Percentiles rank a stretch among this genome's conserved stretches.
phyloP scores from a whole-genome alignment of 2,888 invertebrate species.

The Thecocarcelia acutangulata region DNA sequence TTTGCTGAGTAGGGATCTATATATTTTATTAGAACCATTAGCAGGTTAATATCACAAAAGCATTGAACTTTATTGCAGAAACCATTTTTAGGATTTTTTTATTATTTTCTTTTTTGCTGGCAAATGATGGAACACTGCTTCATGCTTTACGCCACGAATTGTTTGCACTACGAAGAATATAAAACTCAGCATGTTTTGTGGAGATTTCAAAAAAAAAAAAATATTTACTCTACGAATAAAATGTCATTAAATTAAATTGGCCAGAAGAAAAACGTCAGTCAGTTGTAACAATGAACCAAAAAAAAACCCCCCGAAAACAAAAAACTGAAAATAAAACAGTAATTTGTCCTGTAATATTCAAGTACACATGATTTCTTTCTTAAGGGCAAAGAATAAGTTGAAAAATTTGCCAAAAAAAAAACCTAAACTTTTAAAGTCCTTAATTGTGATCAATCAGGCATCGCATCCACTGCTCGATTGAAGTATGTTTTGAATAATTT shows the following conservation, averaged over 20 bases:
- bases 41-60: constrained; percentile 12
- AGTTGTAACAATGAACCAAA: neutral
- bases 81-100: too few species aligned
- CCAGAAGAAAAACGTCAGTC: neutral
- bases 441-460: too few species aligned
- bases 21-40: neutral
- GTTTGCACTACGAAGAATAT: neutral
- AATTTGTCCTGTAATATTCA: too few species aligned
- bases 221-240: constrained; percentile 1
- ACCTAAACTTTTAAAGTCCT: too few species aligned
- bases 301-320: too few species aligned
- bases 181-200: constrained; percentile 5
- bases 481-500: too few species aligned
- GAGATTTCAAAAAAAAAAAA: neutral
- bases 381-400: too few species aligned
- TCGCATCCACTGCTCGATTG: too few species aligned
- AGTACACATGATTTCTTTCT: too few species aligned
- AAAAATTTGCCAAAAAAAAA: too few species aligned
- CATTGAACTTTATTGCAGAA: constrained; percentile 24
- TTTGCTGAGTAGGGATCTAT: too few species aligned
- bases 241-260: constrained; percentile 31
- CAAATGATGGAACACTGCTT: constrained; percentile 7
- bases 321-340: too few species aligned
- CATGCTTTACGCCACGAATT: neutral
- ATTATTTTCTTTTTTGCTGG: constrained; percentile 9